Evolutionary conservation across 2,113 vertebrate species (phyloP), one percentile per base, ranked within the genome.

Genomic region (Zapornia atra): DNA sequence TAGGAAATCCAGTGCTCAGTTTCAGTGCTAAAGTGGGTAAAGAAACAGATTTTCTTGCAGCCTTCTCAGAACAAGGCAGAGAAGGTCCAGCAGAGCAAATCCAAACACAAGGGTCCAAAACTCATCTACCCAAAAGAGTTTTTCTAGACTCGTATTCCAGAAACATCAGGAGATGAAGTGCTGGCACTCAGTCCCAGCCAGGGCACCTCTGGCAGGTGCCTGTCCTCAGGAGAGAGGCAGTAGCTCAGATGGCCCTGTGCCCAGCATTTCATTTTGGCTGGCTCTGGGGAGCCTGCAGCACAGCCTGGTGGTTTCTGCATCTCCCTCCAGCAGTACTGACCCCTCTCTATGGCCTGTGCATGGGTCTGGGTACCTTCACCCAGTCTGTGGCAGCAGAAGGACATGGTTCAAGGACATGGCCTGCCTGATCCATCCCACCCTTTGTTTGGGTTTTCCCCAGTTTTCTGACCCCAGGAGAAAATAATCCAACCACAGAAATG

Each of bases 311-410:
- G 63, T 38, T 88, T 61, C 79, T 75, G 21, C 54, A 31, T 20
- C 64, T 69, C 48, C 36, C 38, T 56, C 59, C 64, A 42, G 24
- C 31, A 26, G 46, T 29, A 56, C 42, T 33, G 42, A 33, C 20
- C 31, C 28, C 40, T 50, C 5, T 0, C 25, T 56, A 21, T 7
- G 50, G 56, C 18, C 17, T 0, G 2, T 10, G 0, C 9, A 9
- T 36, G 53, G 26, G 34, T 40, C 66, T 86, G 63, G 42, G 16
- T 12, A 6, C 12, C 20, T 26, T 33, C 54, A 79, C 25, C 33
- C 71, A 48, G 53, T 21, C n/a, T 56, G 14, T 21, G 56, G 36
- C 24, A 70, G 46, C 21, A 25, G 34, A 56, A 50, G 48, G 6
- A 50, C 6, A 3, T 15, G 68, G 50, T 50, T 46, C 57, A 44